Evolutionary conservation across 1,140 invertebrate species (phyloP).

Genomic region (Lepidotrigona ventralis): DNA sequence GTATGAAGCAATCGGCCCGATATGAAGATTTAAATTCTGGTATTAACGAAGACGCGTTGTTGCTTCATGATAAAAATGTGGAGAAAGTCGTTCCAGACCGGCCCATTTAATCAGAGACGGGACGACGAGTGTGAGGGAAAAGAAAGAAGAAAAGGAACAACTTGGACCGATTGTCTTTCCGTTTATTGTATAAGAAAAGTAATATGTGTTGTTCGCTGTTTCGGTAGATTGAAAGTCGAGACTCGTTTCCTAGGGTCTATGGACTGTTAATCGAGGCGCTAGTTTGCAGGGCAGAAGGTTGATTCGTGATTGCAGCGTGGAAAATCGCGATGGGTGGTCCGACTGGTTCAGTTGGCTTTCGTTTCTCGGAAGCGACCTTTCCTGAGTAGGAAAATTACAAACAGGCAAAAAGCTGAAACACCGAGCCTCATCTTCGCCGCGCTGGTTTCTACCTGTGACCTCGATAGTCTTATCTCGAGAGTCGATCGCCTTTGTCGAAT

Average conservation of each 20-base stretch:
- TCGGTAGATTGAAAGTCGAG: background rate
- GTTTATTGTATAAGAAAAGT: background rate
- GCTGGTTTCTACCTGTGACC: constrained; percentile 39
- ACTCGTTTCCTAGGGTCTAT: background rate
- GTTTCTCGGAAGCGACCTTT: constrained; percentile 28
- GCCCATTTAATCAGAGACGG: background rate
- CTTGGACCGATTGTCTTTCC: background rate
- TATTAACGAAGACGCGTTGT: background rate
- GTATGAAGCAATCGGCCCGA: background rate
- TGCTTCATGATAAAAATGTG: background rate
- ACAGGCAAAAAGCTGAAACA: constrained; percentile 17
- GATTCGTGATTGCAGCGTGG: constrained; percentile 29
- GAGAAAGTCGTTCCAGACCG: background rate
- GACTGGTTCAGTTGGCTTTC: constrained; percentile 44
- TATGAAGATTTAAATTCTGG: background rate
- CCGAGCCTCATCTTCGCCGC: constrained; percentile 30
- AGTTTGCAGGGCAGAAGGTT: background rate
- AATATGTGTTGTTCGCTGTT: background rate
- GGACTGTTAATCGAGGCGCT: background rate
- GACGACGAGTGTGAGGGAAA: background rate
- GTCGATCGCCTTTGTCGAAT: constrained; percentile 32
- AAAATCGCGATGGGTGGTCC: constrained; percentile 44
- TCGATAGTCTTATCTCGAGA: constrained; percentile 33
- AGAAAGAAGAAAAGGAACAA: too few relatives aligned
- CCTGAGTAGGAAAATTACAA: constrained; percentile 44